Evolutionary conservation across 2,113 vertebrate genomes (phyloP).

Genomic region (Pandion haliaetus): DNA sequence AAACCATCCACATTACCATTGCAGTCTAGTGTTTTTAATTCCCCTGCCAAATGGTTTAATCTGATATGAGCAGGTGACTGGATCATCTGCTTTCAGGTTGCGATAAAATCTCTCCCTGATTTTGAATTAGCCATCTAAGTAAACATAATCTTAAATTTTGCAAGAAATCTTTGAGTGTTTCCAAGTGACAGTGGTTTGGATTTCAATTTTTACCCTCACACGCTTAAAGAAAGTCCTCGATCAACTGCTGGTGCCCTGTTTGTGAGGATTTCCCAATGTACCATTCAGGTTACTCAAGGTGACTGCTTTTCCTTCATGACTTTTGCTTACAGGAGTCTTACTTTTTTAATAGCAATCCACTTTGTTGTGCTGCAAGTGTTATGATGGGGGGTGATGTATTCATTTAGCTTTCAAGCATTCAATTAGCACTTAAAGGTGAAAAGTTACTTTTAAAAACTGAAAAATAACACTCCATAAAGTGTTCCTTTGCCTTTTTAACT

Average conservation of each 20-base stretch:
- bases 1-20: background rate
- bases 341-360: background rate
- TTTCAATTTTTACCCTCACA: background rate
- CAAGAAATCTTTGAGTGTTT: background rate
- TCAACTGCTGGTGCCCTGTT: background rate
- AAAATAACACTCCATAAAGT: background rate
- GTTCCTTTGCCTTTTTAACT: background rate
- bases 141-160: background rate
- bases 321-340: background rate
- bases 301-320: background rate
- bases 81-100: background rate
- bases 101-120: background rate
- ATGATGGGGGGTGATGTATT: background rate
- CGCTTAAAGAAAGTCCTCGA: background rate
- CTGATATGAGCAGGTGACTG: background rate
- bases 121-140: background rate
- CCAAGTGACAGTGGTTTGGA: background rate
- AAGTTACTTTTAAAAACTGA: background rate
- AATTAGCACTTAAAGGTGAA: background rate
- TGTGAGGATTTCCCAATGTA: background rate
- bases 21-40: background rate
- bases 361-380: background rate
- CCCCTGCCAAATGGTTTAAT: background rate
- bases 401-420: background rate
- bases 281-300: background rate